Evolutionary conservation across 1,140 invertebrate genomes (phyloP).

Genomic region (Dendrolimus kikuchii): DNA sequence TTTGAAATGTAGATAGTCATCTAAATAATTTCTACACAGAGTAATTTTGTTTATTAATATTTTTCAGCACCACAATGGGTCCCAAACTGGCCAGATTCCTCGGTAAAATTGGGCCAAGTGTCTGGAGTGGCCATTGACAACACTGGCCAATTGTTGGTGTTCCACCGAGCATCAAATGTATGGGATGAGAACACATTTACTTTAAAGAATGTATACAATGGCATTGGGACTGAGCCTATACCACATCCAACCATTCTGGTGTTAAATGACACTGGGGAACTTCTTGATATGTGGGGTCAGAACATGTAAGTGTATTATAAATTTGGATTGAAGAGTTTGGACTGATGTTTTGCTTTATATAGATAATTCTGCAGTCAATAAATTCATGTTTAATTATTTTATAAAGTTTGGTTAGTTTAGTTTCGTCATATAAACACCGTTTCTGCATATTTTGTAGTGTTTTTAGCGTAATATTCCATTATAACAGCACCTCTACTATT

Average conservation of each 20-base stretch:
- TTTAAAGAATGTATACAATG: slow-evolving; percentile 73
- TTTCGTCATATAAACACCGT: too few relatives aligned
- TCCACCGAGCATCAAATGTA: slow-evolving; percentile 84
- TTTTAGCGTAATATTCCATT: too few relatives aligned
- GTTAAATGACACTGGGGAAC: slow-evolving; percentile 80
- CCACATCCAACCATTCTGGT: slow-evolving; percentile 81
- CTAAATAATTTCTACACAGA: too few relatives aligned
- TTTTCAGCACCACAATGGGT: slow-evolving; percentile 53
- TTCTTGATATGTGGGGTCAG: slow-evolving; percentile 85
- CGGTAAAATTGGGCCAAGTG: slow-evolving; percentile 81
- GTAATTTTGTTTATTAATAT: background rate
- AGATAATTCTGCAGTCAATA: too few relatives aligned
- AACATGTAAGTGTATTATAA: slow-evolving; percentile 77
- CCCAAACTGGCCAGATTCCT: slow-evolving; percentile 70
- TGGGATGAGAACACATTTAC: slow-evolving; percentile 83
- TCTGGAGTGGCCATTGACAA: slow-evolving; percentile 85
- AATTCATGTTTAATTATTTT: too few relatives aligned
- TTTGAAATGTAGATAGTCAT: too few relatives aligned
- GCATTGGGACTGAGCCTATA: slow-evolving; percentile 80
- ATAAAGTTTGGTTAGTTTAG: too few relatives aligned
- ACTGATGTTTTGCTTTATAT: background rate
- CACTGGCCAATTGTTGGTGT: slow-evolving; percentile 83
- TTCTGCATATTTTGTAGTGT: too few relatives aligned
- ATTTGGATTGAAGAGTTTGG: slow-evolving; percentile 4
- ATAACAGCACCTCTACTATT: too few relatives aligned